Conservation (phyloP, 2,888 invertebrate species). For the Stratiomys singularior region DNA sequence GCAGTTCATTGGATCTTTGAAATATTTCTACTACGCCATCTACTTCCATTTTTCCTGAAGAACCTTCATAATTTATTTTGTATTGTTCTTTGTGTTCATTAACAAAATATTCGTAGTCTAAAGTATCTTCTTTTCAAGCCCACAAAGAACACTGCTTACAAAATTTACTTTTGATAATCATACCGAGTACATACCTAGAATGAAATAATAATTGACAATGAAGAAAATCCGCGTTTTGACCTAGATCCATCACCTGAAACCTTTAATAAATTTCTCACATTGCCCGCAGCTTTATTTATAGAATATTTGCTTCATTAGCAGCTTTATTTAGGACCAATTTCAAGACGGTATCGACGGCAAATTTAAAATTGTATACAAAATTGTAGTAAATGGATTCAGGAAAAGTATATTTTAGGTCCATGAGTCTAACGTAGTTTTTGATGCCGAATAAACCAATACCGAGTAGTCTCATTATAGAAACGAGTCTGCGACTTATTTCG, state of each 20-base stretch:
- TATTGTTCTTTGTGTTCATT: not conserved
- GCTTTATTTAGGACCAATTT: constrained; percentile 12
- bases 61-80: not conserved
- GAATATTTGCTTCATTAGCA: constrained; percentile 6
- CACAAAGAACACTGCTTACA: constrained; percentile 9
- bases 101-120: not conserved
- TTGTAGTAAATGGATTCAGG: not conserved
- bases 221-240: constrained; percentile 1
- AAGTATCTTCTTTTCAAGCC: not conserved
- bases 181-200: constrained; percentile 24
- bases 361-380: not conserved
- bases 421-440: not conserved
- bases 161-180: constrained; percentile 14
- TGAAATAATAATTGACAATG: not conserved
- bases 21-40: constrained; percentile 4
- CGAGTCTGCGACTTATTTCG: constrained; percentile 5
- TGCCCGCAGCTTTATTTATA: constrained; percentile 14
- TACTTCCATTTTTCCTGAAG: constrained; percentile 8
- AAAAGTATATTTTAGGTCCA: constrained; percentile 3
- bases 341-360: constrained; percentile 9
- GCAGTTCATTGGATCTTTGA: not conserved
- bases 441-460: constrained; percentile 1
- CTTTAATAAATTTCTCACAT: not conserved
- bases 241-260: constrained; percentile 11
- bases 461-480: constrained; percentile 8